Conservation (phyloP, 2,797 vertebrate genomes). For the Kryptopterus vitreolus region DNA sequence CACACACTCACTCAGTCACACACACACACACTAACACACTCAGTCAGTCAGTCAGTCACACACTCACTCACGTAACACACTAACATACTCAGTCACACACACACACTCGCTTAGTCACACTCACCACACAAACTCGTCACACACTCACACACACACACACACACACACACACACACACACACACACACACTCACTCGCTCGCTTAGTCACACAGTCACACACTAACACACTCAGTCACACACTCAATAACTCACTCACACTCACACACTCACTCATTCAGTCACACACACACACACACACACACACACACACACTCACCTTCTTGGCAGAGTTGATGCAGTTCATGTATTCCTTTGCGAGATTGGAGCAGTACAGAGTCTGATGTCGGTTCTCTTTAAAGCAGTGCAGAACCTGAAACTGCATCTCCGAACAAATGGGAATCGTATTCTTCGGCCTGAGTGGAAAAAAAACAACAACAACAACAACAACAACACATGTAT, state of each 20-base stretch:
- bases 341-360: slow-evolving; percentile 86
- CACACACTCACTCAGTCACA: background rate
- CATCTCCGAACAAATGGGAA: slow-evolving; percentile 80
- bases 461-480: slow-evolving; percentile 12
- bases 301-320: slow-evolving; percentile 65
- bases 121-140: background rate
- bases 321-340: slow-evolving; percentile 87
- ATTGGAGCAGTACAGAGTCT: slow-evolving; percentile 87
- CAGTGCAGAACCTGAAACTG: slow-evolving; percentile 87
- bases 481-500: slow-evolving; percentile 2
- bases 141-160: background rate
- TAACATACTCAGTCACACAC: background rate
- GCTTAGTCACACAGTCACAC: slow-evolving; percentile 2
- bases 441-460: slow-evolving; percentile 68
- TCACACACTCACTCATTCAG: background rate
- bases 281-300: background rate
- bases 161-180: background rate
- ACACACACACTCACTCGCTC: background rate
- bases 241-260: slow-evolving; percentile 47
- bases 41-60: no score
- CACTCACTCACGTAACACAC: background rate
- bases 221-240: background rate
- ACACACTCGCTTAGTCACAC: background rate
- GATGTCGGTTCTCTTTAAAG: slow-evolving; percentile 80
- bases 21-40: no score